phyloP scores from a whole-genome alignment of 2,113 vertebrate genomes.

The Mus spicilegus region DNA sequence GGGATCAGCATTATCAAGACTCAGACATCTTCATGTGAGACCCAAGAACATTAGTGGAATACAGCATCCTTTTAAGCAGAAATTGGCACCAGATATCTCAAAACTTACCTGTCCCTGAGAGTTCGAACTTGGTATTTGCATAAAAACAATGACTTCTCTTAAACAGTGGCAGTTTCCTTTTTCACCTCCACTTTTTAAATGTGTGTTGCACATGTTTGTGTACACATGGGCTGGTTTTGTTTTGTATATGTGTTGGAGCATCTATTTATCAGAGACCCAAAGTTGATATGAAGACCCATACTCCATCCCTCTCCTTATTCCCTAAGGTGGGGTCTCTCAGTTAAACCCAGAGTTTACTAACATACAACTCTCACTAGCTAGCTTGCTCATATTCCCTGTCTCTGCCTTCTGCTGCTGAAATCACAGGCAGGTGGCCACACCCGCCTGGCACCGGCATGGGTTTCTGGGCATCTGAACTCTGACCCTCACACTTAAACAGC shows the following conservation, averaged over 20 bases:
- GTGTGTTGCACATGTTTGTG: neutral
- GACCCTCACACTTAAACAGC: neutral
- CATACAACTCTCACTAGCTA: neutral
- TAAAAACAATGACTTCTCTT: constrained; percentile 10
- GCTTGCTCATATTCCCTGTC: neutral
- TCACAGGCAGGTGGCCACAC: too few species aligned
- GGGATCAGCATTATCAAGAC: neutral
- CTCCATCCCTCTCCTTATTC: neutral
- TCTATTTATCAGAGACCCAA: too few species aligned
- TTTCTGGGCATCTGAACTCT: neutral
- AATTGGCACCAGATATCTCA: constrained; percentile 55
- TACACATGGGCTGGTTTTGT: neutral
- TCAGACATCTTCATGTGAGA: neutral
- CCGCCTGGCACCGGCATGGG: too few species aligned
- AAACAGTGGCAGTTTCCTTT: constrained; percentile 42
- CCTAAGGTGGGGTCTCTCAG: neutral
- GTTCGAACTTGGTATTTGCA: neutral
- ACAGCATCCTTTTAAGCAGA: constrained; percentile 26
- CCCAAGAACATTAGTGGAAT: neutral
- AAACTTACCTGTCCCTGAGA: constrained; percentile 27
- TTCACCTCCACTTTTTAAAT: neutral
- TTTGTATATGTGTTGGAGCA: neutral
- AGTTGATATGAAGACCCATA: neutral
- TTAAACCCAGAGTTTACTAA: neutral
- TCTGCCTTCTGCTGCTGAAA: too few species aligned